Base-by-base conservation (phyloP, 2,888 invertebrate species). In the Byasa hedistus region DNA sequence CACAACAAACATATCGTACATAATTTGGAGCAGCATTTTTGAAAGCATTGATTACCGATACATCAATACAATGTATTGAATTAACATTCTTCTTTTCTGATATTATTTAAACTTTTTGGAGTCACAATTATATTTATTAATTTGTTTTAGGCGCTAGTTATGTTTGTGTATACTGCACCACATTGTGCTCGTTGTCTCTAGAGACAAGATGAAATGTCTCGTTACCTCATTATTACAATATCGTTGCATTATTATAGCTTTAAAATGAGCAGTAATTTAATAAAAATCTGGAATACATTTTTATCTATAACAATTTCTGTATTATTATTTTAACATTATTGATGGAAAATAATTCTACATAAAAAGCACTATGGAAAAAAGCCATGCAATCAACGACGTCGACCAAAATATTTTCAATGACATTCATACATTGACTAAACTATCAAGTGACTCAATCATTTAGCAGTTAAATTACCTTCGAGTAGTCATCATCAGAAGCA, bases 401-500 rank as follows among this genome's bases (percentile, higher is more conserved):
- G 5, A 36, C 32, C 4, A 7, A 36, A 36, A n/a, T n/a, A 48
- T 19, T 48, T 48, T 19, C 48, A 48, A 48, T 19, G 12, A 48
- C 48, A 48, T 5, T n/a, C 48, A 48, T 48, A 19, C 12, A n/a
- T 5, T 48, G 5, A 48, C 19, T 48, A 48, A 48, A n/a, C 48
- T 48, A n/a, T n/a, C n/a, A 48, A 48, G 7, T 15, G n/a, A 21
- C 8, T 3, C n/a, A 54, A 54, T 10, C 52, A 22, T 54, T 1
- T n/a, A 48, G 48, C 19, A n/a, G 15, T 54, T 27, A 52, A 61
- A 36, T 65, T 65, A 65, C 65, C 65, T 65, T 65, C 7, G 44
- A 56, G 21, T n/a, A 81, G 74, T 90, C 91, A 72, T 89, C 89
- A 75, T 91, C 91, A 63, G 86, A 89, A 75, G 88, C 87, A 73